phyloP scores from a whole-genome alignment of 2,113 vertebrate species.

The Chaetorhynchus papuensis region DNA sequence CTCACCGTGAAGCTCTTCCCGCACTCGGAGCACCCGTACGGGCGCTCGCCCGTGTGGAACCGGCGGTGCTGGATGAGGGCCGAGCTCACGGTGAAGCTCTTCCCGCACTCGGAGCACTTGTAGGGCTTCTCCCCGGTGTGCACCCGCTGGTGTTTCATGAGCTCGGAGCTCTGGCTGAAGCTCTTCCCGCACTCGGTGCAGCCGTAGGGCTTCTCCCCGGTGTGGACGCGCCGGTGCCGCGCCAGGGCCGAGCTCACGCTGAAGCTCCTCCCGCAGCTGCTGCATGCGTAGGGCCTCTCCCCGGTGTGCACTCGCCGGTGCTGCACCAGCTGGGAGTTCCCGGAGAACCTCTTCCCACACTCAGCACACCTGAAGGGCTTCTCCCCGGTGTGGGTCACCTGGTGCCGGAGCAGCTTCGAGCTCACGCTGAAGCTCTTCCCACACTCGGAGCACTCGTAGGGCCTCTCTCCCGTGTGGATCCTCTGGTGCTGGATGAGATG shows the following conservation, averaged over 20 bases:
- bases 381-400: slow-evolving; percentile 43
- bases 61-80: slow-evolving; percentile 68
- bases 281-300: slow-evolving; percentile 35
- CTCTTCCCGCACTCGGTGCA: slow-evolving; percentile 50
- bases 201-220: slow-evolving; percentile 33
- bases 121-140: slow-evolving; percentile 67
- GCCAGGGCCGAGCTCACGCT: slow-evolving; percentile 37
- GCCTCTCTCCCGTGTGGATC: slow-evolving; percentile 15
- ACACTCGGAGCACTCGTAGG: background rate
- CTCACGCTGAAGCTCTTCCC: slow-evolving; percentile 43
- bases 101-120: slow-evolving; percentile 57
- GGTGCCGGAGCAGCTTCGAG: slow-evolving; percentile 36
- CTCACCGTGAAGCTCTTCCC: slow-evolving; percentile 70
- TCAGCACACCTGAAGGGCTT: slow-evolving; percentile 27
- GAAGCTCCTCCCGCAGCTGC: slow-evolving; percentile 35
- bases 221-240: slow-evolving; percentile 33
- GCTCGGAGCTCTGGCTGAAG: slow-evolving; percentile 69
- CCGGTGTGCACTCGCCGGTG: slow-evolving; percentile 33
- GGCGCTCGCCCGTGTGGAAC: slow-evolving; percentile 63
- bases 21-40: slow-evolving; percentile 56
- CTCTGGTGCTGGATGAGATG: slow-evolving; percentile 43
- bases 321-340: background rate
- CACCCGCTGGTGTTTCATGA: slow-evolving; percentile 67
- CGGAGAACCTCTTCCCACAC: slow-evolving; percentile 51
- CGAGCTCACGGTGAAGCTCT: slow-evolving; percentile 65